A percentile compares a stretch with the other conserved stretches of the same genome.
These are phyloP conservation scores for Rhodeus uyekii DNA, from an alignment of 2,797 vertebrate species.

Conservation along the genomic window DNA sequence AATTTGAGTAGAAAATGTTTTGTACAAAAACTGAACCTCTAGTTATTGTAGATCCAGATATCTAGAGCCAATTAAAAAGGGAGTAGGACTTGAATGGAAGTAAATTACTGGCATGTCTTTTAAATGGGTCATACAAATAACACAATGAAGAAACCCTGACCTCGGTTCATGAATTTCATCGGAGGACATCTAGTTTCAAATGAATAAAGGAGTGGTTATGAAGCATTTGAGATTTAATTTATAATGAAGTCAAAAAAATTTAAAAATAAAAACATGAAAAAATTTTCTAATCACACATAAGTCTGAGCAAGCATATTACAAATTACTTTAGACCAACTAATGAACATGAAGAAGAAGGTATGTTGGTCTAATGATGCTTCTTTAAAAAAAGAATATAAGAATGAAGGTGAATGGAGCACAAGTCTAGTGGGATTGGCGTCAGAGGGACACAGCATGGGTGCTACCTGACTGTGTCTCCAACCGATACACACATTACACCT, in stretches of 20 bases:
- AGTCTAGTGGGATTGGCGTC: not conserved
- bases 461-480: not conserved
- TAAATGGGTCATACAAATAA: not conserved
- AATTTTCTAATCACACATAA: not conserved
- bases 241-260: not conserved
- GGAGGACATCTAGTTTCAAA: not conserved
- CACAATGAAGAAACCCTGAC: constrained; percentile 1
- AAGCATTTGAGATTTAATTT: not conserved
- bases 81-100: not conserved
- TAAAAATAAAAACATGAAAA: not conserved
- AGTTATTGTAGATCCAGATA: not conserved
- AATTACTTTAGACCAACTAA: not conserved
- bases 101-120: not conserved
- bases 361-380: not conserved
- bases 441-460: constrained; percentile 22
- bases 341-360: not conserved
- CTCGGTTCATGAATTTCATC: not conserved
- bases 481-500: constrained; percentile 3
- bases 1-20: not conserved
- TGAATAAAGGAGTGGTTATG: not conserved
- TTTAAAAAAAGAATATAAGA: not conserved
- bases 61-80: not conserved
- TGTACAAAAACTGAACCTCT: not conserved
- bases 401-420: not conserved
- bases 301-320: not conserved